Evolutionary conservation across 2,888 invertebrate species (phyloP).

Genomic region (Pristionchus entomophagus): DNA sequence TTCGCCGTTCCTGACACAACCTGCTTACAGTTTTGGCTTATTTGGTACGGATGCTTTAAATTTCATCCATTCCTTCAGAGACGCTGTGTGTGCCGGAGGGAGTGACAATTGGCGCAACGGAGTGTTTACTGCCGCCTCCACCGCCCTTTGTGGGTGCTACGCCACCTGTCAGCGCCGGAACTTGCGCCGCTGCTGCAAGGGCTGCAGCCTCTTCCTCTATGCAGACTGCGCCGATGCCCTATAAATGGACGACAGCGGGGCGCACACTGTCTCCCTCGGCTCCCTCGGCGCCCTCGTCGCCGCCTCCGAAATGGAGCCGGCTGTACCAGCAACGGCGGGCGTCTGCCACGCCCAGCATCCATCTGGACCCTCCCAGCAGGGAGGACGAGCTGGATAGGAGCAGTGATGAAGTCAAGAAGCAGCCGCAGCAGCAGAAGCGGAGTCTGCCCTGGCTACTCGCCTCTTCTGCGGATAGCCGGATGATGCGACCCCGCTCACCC

Average conservation of each 20-base stretch:
- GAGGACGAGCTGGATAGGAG: not conserved
- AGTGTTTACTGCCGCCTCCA: conserved; percentile 13
- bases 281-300: not conserved
- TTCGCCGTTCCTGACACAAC: too few species aligned
- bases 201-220: not conserved
- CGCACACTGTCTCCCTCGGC: too few species aligned
- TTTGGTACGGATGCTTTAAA: not conserved
- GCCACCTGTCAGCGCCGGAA: too few species aligned
- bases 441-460: not conserved
- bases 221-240: not conserved
- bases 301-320: not conserved
- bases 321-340: not conserved
- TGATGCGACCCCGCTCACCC: not conserved
- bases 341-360: not conserved
- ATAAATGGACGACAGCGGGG: too few species aligned
- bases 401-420: not conserved
- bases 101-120: conserved; percentile 25
- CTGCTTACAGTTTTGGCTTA: too few species aligned
- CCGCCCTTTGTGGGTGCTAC: not conserved
- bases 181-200: too few species aligned
- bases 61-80: not conserved
- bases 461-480: not conserved
- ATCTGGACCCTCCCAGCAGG: not conserved
- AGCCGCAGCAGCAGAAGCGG: not conserved
- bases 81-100: conserved; percentile 36